Conservation (phyloP, 2,888 invertebrate species). For the Deroplatys truncata region DNA sequence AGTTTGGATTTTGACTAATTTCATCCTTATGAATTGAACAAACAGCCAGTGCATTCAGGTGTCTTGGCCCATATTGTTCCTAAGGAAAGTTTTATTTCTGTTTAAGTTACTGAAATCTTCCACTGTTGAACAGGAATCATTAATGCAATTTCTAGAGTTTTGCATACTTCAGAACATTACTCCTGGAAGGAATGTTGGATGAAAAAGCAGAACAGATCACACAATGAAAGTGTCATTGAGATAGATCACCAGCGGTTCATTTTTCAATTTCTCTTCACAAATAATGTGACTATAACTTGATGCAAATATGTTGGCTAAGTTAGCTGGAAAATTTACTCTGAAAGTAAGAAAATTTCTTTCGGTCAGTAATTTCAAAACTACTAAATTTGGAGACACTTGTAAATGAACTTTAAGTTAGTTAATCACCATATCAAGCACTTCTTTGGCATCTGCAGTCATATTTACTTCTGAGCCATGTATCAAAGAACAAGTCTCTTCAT, state of each 20-base stretch:
- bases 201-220: not conserved
- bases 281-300: not conserved
- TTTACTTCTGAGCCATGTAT: too few relatives aligned
- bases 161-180: not conserved
- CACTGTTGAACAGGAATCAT: not conserved
- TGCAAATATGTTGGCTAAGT: not conserved
- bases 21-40: not conserved
- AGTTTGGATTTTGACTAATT: not conserved
- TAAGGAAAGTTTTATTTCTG: not conserved
- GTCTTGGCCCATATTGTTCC: not conserved
- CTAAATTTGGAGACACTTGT: not conserved
- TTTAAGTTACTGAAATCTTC: not conserved
- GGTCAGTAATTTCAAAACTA: not conserved
- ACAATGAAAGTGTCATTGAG: not conserved
- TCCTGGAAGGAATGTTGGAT: not conserved
- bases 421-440: too few relatives aligned
- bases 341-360: not conserved
- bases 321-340: not conserved
- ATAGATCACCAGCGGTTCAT: not conserved
- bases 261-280: constrained; percentile 5
- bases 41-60: not conserved
- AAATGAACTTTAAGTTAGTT: not conserved
- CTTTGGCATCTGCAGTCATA: too few relatives aligned
- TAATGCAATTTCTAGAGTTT: not conserved
- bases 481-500: too few relatives aligned